These are phyloP conservation scores for Anoplophora glabripennis DNA, from an alignment of 1,140 invertebrate genomes.

Conservation along the genomic window DNA sequence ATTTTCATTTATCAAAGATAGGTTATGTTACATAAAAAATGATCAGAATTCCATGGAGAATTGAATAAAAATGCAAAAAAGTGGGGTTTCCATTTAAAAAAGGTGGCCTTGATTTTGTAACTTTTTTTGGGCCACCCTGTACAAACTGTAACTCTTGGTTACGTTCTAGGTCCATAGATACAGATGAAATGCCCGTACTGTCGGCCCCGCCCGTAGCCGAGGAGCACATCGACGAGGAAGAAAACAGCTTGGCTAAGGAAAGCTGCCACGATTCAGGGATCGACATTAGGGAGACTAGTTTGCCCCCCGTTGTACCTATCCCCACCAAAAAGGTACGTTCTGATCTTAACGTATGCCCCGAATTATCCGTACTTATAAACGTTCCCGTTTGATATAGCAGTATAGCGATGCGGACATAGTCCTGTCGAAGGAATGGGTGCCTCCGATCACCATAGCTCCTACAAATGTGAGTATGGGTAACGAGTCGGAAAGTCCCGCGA, in stretches of 20 bases:
- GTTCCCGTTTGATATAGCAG: slow-evolving; percentile 32
- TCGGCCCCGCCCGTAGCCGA: slow-evolving; percentile 35
- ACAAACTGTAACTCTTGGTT: no score
- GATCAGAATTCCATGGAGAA: no score
- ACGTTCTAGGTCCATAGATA: slow-evolving; percentile 41
- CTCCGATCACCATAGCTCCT: slow-evolving; percentile 71
- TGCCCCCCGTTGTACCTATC: slow-evolving; percentile 54
- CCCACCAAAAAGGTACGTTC: slow-evolving; percentile 55
- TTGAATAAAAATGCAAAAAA: no score
- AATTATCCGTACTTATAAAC: background rate
- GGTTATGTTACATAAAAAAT: no score
- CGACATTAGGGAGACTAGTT: slow-evolving; percentile 73
- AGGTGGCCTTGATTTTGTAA: no score
- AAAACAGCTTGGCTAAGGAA: slow-evolving; percentile 61
- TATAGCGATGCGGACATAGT: slow-evolving; percentile 84
- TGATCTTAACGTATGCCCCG: slow-evolving; percentile 6
- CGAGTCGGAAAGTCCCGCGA: slow-evolving; percentile 51
- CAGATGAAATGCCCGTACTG: slow-evolving; percentile 41
- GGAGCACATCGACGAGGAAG: slow-evolving; percentile 40
- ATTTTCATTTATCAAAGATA: no score
- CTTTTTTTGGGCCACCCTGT: no score
- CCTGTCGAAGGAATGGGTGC: slow-evolving; percentile 77
- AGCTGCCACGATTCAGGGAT: slow-evolving; percentile 87
- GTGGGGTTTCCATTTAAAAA: no score
- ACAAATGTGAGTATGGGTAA: slow-evolving; percentile 53